Conservation (phyloP, 2,113 vertebrate species). For the Bostrychus sinensis region DNA sequence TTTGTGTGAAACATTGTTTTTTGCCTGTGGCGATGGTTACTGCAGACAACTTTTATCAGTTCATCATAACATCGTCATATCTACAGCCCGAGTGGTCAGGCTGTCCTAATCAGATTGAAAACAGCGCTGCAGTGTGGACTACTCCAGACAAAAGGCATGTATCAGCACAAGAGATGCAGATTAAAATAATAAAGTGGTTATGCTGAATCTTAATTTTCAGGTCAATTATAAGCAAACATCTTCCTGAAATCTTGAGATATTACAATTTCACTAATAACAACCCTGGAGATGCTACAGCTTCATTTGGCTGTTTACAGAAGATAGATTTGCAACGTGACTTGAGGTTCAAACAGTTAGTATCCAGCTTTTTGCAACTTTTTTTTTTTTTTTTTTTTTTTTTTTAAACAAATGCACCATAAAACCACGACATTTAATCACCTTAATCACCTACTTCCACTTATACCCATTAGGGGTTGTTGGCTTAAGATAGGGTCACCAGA, state of each 20-base stretch:
- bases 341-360: too few species aligned
- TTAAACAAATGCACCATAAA: too few species aligned
- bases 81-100: conserved; percentile 15
- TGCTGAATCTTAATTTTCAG: conserved; percentile 27
- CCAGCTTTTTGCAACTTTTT: too few species aligned
- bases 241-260: conserved; percentile 58
- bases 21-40: conserved; percentile 16
- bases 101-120: conserved; percentile 23
- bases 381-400: too few species aligned
- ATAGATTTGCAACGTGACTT: conserved; percentile 50
- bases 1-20: not conserved
- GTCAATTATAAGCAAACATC: conserved; percentile 55
- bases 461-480: too few species aligned
- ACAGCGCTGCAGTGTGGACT: conserved; percentile 9
- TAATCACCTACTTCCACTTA: too few species aligned
- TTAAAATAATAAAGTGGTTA: conserved; percentile 42
- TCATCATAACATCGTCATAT: conserved; percentile 40
- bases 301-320: conserved; percentile 50
- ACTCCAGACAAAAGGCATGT: conserved; percentile 24
- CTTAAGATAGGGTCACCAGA: too few species aligned
- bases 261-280: conserved; percentile 38
- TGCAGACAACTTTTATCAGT: conserved; percentile 32
- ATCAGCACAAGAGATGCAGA: conserved; percentile 29
- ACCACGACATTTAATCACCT: too few species aligned
- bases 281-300: conserved; percentile 47